Conservation (phyloP, 2,888 invertebrate species). For the Cataglyphis rosenhaueri region DNA sequence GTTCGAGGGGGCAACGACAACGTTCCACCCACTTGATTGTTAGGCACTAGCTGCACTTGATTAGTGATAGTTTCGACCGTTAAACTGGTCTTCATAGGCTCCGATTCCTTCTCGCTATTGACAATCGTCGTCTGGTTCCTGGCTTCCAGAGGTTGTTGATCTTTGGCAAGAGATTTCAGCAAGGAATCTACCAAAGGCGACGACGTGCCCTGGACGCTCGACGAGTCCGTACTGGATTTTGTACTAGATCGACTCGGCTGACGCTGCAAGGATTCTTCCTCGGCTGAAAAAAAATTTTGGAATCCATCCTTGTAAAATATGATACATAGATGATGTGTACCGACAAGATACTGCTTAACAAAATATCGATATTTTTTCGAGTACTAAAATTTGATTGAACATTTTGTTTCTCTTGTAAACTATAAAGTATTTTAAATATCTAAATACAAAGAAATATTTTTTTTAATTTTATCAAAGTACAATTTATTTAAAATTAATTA, state of each 20-base stretch:
- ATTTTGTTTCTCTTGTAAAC: background rate
- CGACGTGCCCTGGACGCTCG: constrained; percentile 84
- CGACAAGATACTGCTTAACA: background rate
- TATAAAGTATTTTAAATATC: background rate
- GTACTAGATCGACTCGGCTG: constrained; percentile 82
- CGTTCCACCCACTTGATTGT: constrained; percentile 89
- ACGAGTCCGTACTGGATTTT: constrained; percentile 85
- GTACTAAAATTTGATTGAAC: background rate
- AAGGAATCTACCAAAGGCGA: constrained; percentile 89
- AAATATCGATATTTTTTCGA: background rate
- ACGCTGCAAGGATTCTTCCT: constrained; percentile 81
- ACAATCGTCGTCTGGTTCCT: constrained; percentile 87
- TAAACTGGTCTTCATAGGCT: constrained; percentile 89
- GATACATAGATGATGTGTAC: background rate
- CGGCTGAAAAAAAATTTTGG: constrained; percentile 72
- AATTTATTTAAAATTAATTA: background rate
- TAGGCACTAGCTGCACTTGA: constrained; percentile 88
- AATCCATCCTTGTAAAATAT: background rate
- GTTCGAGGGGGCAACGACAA: constrained; percentile 85
- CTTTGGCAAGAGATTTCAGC: constrained; percentile 91
- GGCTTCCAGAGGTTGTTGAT: constrained; percentile 88
- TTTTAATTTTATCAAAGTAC: background rate
- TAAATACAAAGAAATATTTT: background rate
- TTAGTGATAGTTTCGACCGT: constrained; percentile 86
- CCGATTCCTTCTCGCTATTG: constrained; percentile 88